Conservation (phyloP, 1,140 invertebrate genomes). For the Bombus superbus region DNA sequence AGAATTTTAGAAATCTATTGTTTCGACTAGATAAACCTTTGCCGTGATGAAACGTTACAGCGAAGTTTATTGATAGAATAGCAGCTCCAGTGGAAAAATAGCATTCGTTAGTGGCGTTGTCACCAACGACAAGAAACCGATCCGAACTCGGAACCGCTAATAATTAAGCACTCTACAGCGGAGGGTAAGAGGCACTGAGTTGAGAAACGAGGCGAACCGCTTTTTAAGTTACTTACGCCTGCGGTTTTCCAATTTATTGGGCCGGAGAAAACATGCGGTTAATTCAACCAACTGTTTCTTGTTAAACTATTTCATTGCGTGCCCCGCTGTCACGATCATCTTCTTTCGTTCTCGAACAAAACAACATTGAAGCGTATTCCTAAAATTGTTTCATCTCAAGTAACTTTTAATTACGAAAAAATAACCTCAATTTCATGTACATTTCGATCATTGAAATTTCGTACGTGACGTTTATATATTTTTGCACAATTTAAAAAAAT, state of each 20-base stretch:
- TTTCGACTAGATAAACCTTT: not conserved
- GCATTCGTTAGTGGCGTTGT: not conserved
- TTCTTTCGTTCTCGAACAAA: not conserved
- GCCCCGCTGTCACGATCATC: not conserved
- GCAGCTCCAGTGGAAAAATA: not conserved
- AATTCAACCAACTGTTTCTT: not conserved
- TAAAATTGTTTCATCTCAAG: no score
- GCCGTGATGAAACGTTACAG: not conserved
- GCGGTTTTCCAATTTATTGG: conserved; percentile 31
- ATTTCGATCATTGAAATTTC: not conserved
- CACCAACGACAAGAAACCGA: conserved; percentile 18
- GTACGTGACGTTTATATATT: not conserved
- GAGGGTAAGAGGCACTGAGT: conserved; percentile 26
- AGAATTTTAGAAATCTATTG: not conserved
- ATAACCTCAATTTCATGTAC: not conserved
- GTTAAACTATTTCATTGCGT: not conserved
- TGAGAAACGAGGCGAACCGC: conserved; percentile 18
- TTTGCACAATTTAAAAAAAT: not conserved
- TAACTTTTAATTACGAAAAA: not conserved
- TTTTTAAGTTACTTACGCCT: conserved; percentile 37
- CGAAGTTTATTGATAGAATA: not conserved
- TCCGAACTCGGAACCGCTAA: conserved; percentile 27
- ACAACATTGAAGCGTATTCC: not conserved
- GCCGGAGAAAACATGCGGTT: not conserved
- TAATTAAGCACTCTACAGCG: conserved; percentile 35